These are phyloP conservation scores for Acanthochromis polyacanthus DNA, from an alignment of 2,113 vertebrate species.

Conservation along the genomic window DNA sequence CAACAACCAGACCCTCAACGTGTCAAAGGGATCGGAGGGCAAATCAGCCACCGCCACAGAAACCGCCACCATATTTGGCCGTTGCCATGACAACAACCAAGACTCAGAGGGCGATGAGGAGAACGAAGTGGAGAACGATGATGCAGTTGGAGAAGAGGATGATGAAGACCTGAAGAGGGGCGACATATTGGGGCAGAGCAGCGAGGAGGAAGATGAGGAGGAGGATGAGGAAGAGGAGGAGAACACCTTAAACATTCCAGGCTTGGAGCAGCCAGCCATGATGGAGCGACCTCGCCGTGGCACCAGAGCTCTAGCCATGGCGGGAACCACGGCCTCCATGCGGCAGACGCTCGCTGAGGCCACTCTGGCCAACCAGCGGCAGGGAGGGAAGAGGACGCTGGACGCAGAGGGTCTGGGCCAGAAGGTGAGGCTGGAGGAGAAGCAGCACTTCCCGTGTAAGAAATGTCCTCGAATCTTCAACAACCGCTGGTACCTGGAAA, in stretches of 20 bases:
- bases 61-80: constrained; percentile 63
- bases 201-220: constrained; percentile 76
- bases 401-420: constrained; percentile 88
- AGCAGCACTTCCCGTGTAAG: constrained; percentile 94
- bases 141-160: constrained; percentile 78
- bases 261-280: constrained; percentile 78
- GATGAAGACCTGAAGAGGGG: constrained; percentile 72
- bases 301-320: constrained; percentile 74
- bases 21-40: constrained; percentile 92
- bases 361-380: constrained; percentile 71
- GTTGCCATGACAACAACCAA: constrained; percentile 77
- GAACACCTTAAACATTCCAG: constrained; percentile 81
- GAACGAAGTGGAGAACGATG: constrained; percentile 69
- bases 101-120: constrained; percentile 85
- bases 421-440: constrained; percentile 95
- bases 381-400: constrained; percentile 85
- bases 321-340: constrained; percentile 82
- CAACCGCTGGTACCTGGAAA: constrained; percentile 98
- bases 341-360: constrained; percentile 82
- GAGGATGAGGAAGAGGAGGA: constrained; percentile 85
- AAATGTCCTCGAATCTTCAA: constrained; percentile 96
- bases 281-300: constrained; percentile 77
- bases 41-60: constrained; percentile 76
- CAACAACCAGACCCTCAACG: constrained; percentile 97
- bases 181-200: constrained; percentile 77